Base-by-base conservation (phyloP, 2,797 vertebrate species). In the Peromyscus attwateri region DNA sequence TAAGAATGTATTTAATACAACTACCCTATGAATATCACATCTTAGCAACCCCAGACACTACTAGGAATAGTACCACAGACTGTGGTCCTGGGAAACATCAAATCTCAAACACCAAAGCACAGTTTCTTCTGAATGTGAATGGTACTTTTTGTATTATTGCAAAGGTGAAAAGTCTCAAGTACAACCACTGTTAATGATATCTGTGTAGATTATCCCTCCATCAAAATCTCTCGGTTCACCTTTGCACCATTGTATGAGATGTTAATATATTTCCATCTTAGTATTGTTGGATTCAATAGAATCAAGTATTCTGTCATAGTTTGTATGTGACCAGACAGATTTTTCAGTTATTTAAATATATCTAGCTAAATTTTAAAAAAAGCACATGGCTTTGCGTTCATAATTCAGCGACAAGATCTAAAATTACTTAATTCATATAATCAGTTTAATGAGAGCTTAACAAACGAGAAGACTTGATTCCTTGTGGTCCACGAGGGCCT, bases 341-440 rank as follows among this genome's bases (percentile, higher is more conserved):
- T 87, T 89, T 93, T 95, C 43, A 55, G 49, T 49, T 76, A 52
- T 80, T 68, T 81, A 85, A 80, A 76, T 70, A 52, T 43, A 71
- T 62, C 40, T 52, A 90, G 31, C 73, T 87, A 62, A 40, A 90
- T 21, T 83, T 82, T 83, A 25, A 37, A 71, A 82, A 43, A 14
- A 43, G 27, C 55, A 66, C 12, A 14, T n/a, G 46, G 31, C 34
- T 90, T 57, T 77, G 9, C 55, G 43, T 76, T 90, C 64, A 82
- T 82, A 82, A 90, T 70, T 55, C 87, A 71, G 70, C 34, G n/a
- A 76, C 17, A 77, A 77, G 55, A 91, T 79, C 31, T 83, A 91
- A 83, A 34, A 57, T 64, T 55, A 88, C 37, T 68, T 16, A 68
- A 70, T 46, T 87, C 68, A 71, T 2, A 60, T 9, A 87, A 87